These are phyloP conservation scores for Merluccius polli DNA, from an alignment of 2,797 vertebrate genomes.

Conservation along the genomic window DNA sequence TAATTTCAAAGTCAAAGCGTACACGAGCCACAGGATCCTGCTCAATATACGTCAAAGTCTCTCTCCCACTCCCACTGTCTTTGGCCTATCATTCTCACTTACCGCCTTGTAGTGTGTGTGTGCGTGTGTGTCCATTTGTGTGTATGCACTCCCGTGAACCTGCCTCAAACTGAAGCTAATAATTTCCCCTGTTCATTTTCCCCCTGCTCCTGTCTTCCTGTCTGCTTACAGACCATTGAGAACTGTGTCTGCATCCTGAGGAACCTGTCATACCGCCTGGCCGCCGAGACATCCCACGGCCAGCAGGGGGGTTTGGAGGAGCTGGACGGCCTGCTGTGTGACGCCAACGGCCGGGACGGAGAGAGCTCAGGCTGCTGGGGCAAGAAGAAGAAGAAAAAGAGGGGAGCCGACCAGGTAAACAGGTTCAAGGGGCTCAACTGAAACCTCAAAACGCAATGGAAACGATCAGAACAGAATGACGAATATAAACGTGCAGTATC, in stretches of 20 bases:
- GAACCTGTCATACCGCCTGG: constrained; percentile 97
- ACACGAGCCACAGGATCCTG: constrained; percentile 50
- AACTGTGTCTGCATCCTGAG: constrained; percentile 99
- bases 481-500: too few species aligned
- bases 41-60: constrained; percentile 43
- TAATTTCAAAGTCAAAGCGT: constrained; percentile 67
- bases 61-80: constrained; percentile 1
- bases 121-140: neutral
- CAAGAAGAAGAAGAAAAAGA: constrained; percentile 99
- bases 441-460: neutral
- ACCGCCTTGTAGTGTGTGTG: neutral
- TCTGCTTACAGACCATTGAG: constrained; percentile 87
- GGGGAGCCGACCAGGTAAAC: constrained; percentile 94
- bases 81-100: constrained; percentile 1
- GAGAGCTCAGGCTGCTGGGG: constrained; percentile 99
- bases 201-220: constrained; percentile 12
- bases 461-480: neutral
- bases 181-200: neutral
- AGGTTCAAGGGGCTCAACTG: constrained; percentile 72
- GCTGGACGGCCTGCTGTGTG: constrained; percentile 93
- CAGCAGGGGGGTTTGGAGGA: constrained; percentile 96
- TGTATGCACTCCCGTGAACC: constrained; percentile 19
- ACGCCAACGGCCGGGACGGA: constrained; percentile 85
- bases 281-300: constrained; percentile 97
- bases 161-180: neutral